Evolutionary conservation across 2,888 invertebrate species (phyloP).

Genomic region (Pherbina coryleti): DNA sequence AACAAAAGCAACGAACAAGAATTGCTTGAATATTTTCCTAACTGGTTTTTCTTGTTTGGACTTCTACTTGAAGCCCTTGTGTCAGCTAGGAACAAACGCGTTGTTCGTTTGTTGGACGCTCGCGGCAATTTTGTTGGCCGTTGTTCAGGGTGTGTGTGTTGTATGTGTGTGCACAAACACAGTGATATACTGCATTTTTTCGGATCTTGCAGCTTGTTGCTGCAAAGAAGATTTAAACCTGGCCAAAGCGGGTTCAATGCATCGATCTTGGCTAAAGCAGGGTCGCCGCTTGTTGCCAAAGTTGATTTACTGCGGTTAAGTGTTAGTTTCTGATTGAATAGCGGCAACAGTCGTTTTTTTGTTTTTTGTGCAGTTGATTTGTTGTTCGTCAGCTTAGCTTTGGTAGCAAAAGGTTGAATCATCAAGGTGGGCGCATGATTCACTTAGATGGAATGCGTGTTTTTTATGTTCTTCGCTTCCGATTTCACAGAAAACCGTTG

Average conservation of each 20-base stretch:
- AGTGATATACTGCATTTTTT: neutral
- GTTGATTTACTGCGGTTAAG: neutral
- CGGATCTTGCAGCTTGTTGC: neutral
- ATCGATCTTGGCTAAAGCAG: slow-evolving; percentile 14
- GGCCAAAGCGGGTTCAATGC: slow-evolving; percentile 9
- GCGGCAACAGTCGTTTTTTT: too few species aligned
- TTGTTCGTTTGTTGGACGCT: neutral
- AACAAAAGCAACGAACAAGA: neutral
- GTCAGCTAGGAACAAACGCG: neutral
- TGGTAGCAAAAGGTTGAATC: neutral
- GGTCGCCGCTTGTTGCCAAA: neutral
- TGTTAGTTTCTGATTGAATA: neutral
- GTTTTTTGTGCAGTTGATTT: too few species aligned
- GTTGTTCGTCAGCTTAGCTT: too few species aligned
- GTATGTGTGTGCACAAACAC: too few species aligned
- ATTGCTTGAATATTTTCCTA: neutral
- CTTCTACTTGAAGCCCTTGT: slow-evolving; percentile 10
- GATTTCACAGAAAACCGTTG: neutral
- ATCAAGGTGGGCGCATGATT: neutral
- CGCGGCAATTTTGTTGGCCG: too few species aligned
- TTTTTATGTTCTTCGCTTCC: neutral
- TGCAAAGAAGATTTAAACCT: slow-evolving; percentile 1
- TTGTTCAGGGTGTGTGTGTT: too few species aligned
- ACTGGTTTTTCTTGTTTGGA: slow-evolving; percentile 20
- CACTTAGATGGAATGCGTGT: neutral